Base-by-base conservation (phyloP, 2,113 vertebrate species). In the Silurus glanis region DNA sequence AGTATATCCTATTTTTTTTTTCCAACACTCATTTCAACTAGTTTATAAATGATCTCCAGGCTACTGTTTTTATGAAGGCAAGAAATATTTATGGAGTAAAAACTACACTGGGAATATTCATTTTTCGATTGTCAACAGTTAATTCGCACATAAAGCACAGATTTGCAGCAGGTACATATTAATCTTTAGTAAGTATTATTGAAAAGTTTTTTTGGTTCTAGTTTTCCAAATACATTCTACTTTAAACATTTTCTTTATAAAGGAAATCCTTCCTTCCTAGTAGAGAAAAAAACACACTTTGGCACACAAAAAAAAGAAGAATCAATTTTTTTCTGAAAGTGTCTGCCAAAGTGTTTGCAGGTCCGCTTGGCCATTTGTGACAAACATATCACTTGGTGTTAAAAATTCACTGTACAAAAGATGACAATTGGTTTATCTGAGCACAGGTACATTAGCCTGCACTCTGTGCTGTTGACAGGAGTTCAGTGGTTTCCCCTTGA, bases 381-480 rank as follows among this genome's bases (percentile, higher is more conserved):
- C 19, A 80, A 61, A 59, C 45, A 61, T 16, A 61, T 21, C 0
- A 25, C 17, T 80, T 23, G 6, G 55, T 28, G 45, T 49, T 69
- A 4, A 17, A 71, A 59, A 14, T 72, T 47, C 19, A 72, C 25
- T 75, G 67, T 8, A 47, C 28, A 16, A 45, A 69, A 74, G 55
- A 47, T 72, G 55, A 21, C 17, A 47, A 19, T 9, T 19, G 61
- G 72, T 78, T 79, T 37, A 53, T 85, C 23, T 37, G 17, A 37
- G n/a, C 47, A 64, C 45, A 14, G 16, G 6, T 55, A 45, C 59
- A 56, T 79, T 67, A 67, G 49, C 74, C 84, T 79, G n/a, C 19
- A 74, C 12, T 66, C 28, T 66, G n/a, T 56, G 9, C 53, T 79
- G n/a, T 62, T 59, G 74, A 58, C 75, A 53, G 56, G 23, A 86